Conservation (phyloP, 1,140 invertebrate genomes). For the Ips nitidus region DNA sequence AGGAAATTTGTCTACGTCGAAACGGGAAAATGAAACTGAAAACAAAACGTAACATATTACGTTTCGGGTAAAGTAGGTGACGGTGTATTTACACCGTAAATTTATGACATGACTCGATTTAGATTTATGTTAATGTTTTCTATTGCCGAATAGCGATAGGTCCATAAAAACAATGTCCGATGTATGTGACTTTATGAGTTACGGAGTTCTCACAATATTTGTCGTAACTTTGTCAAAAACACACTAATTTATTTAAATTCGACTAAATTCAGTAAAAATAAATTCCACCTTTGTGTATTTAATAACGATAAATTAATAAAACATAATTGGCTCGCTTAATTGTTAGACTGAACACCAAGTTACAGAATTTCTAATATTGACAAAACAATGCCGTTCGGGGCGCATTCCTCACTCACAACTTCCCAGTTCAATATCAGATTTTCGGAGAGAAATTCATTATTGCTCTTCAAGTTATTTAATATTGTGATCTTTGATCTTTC, state of each 20-base stretch:
- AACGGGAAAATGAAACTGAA: conserved; percentile 33
- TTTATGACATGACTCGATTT: conserved; percentile 19
- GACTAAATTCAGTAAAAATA: too few species aligned
- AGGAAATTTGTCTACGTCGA: conserved; percentile 48
- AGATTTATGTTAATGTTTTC: conserved; percentile 17
- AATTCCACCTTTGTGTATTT: background rate
- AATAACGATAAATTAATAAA: background rate
- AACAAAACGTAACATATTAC: conserved; percentile 32
- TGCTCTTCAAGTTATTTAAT: conserved; percentile 4
- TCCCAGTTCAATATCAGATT: conserved; percentile 14
- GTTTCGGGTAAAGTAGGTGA: conserved; percentile 22
- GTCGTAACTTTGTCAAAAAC: too few species aligned
- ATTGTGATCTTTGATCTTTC: conserved; percentile 9
- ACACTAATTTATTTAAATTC: too few species aligned
- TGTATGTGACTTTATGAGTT: too few species aligned
- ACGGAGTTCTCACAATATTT: too few species aligned
- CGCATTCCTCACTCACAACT: conserved; percentile 8
- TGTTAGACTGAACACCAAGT: background rate
- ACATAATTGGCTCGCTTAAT: background rate
- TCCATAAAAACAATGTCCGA: too few species aligned
- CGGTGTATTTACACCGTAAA: conserved; percentile 18
- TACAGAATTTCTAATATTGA: conserved; percentile 12
- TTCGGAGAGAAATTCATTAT: conserved; percentile 12
- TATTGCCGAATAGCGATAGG: background rate
- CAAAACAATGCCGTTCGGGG: conserved; percentile 8